phyloP scores from a whole-genome alignment of 2,888 invertebrate genomes.

The Xestobium rufovillosum region DNA sequence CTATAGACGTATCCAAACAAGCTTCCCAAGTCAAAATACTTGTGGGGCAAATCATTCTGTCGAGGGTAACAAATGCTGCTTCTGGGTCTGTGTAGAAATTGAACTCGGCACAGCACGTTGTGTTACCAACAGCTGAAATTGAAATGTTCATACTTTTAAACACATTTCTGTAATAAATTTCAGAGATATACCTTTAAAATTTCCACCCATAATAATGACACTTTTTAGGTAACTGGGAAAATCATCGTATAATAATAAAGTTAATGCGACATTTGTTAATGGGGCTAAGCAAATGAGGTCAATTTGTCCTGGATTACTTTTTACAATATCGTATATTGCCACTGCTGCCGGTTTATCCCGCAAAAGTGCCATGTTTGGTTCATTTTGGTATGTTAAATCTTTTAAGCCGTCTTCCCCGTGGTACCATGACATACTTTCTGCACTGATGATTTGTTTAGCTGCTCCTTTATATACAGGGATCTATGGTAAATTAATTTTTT shows the following conservation, averaged over 20 bases:
- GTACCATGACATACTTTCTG: constrained; percentile 34
- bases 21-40: constrained; percentile 66
- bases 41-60: constrained; percentile 49
- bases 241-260: constrained; percentile 58
- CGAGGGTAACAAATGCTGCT: constrained; percentile 65
- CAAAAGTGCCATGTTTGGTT: constrained; percentile 31
- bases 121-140: constrained; percentile 51
- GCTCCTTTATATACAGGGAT: constrained; percentile 66
- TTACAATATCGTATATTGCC: constrained; percentile 53
- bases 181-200: constrained; percentile 52
- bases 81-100: constrained; percentile 74
- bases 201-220: constrained; percentile 73
- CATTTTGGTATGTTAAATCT: constrained; percentile 47
- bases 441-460: constrained; percentile 43
- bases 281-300: constrained; percentile 63
- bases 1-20: constrained; percentile 39
- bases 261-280: constrained; percentile 71
- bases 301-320: constrained; percentile 49
- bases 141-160: constrained; percentile 5
- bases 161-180: no score
- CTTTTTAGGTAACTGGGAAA: constrained; percentile 58
- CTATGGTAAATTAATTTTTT: constrained; percentile 42
- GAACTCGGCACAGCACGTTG: constrained; percentile 60
- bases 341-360: constrained; percentile 44
- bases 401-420: constrained; percentile 69